Conservation (phyloP, 2,113 vertebrate species). For the Paramormyrops kingsleyae region DNA sequence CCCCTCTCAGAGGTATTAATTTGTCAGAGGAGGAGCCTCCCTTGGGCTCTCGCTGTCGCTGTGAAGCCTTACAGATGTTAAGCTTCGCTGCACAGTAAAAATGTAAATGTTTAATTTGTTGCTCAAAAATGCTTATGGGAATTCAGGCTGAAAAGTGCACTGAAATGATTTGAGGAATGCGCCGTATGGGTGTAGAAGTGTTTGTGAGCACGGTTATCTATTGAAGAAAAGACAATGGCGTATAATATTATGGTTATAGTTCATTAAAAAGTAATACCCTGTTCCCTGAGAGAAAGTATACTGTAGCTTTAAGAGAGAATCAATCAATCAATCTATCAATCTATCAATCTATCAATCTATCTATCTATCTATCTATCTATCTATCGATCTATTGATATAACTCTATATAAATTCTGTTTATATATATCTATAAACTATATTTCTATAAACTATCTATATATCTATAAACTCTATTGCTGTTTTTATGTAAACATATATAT, state of each 20-base stretch:
- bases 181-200: background rate
- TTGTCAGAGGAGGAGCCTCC: conserved; percentile 76
- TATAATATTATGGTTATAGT: background rate
- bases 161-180: conserved; percentile 19
- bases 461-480: background rate
- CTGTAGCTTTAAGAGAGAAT: background rate
- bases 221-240: background rate
- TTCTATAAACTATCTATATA: background rate
- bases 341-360: background rate
- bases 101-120: conserved; percentile 86
- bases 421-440: background rate
- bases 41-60: conserved; percentile 74
- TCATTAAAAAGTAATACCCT: background rate
- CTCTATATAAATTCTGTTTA: background rate
- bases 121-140: conserved; percentile 74
- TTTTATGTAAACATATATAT: background rate
- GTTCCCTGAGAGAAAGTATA: background rate
- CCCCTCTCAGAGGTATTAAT: conserved; percentile 84
- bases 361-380: background rate
- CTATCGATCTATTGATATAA: background rate
- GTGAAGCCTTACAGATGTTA: conserved; percentile 64
- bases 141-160: conserved; percentile 53
- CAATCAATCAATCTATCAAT: background rate
- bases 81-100: conserved; percentile 79
- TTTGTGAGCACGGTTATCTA: background rate